Evolutionary conservation across 2,888 invertebrate species (phyloP), one percentile per base, ranked within the genome.

Genomic region (Maniola hyperantus): DNA sequence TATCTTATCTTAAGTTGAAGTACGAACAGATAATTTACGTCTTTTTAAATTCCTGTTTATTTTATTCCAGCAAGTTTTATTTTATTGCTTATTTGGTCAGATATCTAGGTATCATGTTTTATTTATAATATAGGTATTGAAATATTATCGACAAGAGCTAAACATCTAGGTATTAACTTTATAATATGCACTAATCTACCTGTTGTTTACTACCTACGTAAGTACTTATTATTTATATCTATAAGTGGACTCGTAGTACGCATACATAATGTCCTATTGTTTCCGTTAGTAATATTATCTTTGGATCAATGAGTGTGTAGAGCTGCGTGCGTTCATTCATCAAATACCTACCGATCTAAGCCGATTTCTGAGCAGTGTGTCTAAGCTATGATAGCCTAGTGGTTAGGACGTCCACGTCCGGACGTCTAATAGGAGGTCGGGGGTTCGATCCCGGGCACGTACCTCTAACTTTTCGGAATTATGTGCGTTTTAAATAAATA

Each of bases 281-380:
- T 54, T 34, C 36, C 54, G 15, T 7, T 53, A 26, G 26, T 26
- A 33, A 34, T 15, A 53, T 33, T 54, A 36, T 54, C 34, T 36
- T 54, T n/a, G 34, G n/a, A 53, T 54, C 15, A 36, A 54, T 34
- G 54, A 54, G 54, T 6, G 15, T 15, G 54, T 54, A 54, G n/a
- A 15, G 7, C 34, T n/a, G 6, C 11, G 51, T 26, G 36, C 34
- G 15, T 36, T 54, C 54, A 54, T 54, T 54, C 54, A 54, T 54
- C 6, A 8, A 15, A n/a, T n/a, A n/a, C n/a, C 36, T 5, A 54
- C 15, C 34, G 54, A 54, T 2, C 8, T 15, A 54, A 50, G 11
- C 20, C 10, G 26, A 20, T 50, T 11, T n/a, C n/a, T n/a, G n/a
- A n/a, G n/a, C n/a, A n/a, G n/a, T n/a, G n/a, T n/a, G n/a, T n/a